phyloP scores from a whole-genome alignment of 2,113 vertebrate genomes.

The Burhinus bistriatus region DNA sequence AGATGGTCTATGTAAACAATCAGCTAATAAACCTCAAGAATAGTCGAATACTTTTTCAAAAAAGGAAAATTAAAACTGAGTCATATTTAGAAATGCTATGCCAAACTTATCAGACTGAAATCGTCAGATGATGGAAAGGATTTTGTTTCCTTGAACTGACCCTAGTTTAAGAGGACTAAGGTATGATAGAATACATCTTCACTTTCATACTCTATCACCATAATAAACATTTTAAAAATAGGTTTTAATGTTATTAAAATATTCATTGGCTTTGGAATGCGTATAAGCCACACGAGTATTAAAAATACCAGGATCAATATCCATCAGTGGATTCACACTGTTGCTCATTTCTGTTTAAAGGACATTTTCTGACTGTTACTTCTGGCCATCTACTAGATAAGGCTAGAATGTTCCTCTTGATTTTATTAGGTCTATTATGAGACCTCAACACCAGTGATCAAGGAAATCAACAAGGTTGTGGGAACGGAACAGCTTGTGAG shows the following conservation, averaged over 20 bases:
- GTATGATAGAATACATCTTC: background rate
- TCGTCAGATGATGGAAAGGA: fast-evolving
- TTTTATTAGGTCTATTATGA: background rate
- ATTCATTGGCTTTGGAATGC: background rate
- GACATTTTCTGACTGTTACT: background rate
- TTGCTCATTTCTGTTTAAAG: background rate
- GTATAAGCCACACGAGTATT: background rate
- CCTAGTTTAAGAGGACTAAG: background rate
- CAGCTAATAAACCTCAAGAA: background rate
- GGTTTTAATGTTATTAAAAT: background rate
- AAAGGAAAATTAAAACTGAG: background rate
- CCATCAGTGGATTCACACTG: background rate
- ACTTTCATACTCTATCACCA: background rate
- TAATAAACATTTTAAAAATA: background rate
- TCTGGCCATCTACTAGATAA: background rate
- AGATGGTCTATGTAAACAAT: background rate
- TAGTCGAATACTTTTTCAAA: fast-evolving
- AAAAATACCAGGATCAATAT: background rate
- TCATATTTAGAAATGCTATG: background rate
- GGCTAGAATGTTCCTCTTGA: background rate
- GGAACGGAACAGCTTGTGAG: background rate
- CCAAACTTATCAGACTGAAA: background rate
- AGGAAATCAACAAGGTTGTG: background rate
- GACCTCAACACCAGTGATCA: background rate
- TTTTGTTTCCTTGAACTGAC: background rate